phyloP scores from a whole-genome alignment of 1,140 invertebrate species.

The Stegodyphus dumicola region DNA sequence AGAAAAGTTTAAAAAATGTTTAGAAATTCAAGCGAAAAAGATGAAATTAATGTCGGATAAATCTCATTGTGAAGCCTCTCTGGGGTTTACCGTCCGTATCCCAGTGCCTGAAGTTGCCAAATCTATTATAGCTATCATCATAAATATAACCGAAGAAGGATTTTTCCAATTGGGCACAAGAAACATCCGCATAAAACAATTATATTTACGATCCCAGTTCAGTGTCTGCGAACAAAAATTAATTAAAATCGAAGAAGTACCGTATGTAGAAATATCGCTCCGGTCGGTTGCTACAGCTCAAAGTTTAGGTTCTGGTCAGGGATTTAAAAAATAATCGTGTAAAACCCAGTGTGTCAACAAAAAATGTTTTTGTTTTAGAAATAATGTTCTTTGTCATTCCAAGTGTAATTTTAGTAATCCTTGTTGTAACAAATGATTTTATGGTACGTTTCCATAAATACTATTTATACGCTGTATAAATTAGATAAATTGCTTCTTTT shows the following conservation, averaged over 20 bases:
- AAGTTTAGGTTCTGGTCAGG: background rate
- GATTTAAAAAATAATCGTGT: background rate
- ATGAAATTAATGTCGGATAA: no score
- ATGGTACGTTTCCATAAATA: constrained; percentile 2
- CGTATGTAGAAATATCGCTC: constrained; percentile 46
- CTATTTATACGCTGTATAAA: background rate
- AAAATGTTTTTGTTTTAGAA: constrained; percentile 1
- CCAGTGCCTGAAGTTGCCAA: no score
- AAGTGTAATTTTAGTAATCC: background rate
- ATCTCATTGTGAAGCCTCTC: no score
- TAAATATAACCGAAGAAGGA: background rate
- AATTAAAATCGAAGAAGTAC: constrained; percentile 57
- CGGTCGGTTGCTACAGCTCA: constrained; percentile 1
- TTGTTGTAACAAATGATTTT: constrained; percentile 1
- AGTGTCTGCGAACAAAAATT: constrained; percentile 57
- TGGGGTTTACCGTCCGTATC: no score
- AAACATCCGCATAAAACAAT: background rate
- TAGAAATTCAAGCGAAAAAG: no score
- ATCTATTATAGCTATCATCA: no score
- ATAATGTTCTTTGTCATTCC: background rate
- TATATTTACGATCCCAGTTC: constrained; percentile 26
- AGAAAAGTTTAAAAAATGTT: no score
- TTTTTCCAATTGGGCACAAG: constrained; percentile 1
- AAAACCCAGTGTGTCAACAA: constrained; percentile 1
- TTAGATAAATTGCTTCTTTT: constrained; percentile 1